These are phyloP conservation scores for Megalops cyprinoides DNA, from an alignment of 2,797 vertebrate species.

Conservation along the genomic window DNA sequence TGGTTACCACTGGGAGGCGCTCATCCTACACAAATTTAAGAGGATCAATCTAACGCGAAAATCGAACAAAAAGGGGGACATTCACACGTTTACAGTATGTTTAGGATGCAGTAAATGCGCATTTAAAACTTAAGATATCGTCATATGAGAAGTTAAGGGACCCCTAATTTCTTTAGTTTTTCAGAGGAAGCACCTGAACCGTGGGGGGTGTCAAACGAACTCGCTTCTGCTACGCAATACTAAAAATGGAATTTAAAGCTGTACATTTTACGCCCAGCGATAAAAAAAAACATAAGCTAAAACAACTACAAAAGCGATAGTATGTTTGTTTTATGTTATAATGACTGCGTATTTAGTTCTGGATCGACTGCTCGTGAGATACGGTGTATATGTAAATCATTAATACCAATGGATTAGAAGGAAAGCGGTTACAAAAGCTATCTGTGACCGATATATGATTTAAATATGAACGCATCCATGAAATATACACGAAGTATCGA, in stretches of 20 bases:
- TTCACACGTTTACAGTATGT: conserved; percentile 28
- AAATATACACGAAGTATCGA: background rate
- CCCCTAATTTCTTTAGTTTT: background rate
- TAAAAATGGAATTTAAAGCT: background rate
- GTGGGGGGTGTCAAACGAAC: background rate
- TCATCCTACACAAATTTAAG: conserved; percentile 55
- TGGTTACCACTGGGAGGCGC: conserved; percentile 69
- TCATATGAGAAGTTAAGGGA: background rate
- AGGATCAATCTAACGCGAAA: background rate
- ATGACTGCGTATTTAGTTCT: background rate
- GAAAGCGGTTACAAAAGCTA: background rate
- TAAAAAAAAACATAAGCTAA: background rate
- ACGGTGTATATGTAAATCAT: background rate
- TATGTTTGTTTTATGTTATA: background rate
- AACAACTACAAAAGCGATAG: background rate
- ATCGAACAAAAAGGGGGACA: conserved; percentile 15
- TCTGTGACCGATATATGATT: background rate
- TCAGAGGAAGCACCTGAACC: background rate
- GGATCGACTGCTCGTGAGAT: background rate
- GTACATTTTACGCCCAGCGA: background rate
- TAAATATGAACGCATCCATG: background rate
- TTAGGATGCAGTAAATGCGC: conserved; percentile 12
- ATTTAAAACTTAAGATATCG: conserved; percentile 8
- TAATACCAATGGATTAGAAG: background rate
- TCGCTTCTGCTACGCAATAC: background rate